Percentiles rank a stretch among this genome's conserved stretches.
These are phyloP conservation scores for Cepaea nemoralis DNA, from an alignment of 1,140 invertebrate genomes.

Conservation along the genomic window DNA sequence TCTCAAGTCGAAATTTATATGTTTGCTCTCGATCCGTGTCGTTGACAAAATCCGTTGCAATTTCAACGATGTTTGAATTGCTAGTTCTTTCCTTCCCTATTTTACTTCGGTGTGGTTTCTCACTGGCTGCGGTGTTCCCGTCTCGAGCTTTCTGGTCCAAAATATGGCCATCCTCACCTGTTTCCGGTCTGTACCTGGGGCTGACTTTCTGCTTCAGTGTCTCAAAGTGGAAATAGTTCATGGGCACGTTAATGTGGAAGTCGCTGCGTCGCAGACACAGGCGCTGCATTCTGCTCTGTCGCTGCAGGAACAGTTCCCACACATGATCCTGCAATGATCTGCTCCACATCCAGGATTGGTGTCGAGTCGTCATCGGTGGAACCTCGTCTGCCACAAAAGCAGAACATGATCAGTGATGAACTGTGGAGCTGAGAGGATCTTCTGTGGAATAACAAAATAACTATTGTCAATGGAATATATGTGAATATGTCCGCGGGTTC, in stretches of 20 bases:
- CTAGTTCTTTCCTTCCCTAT: neutral
- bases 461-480: no score
- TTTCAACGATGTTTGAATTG: slow-evolving; percentile 17
- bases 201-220: slow-evolving; percentile 16
- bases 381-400: neutral
- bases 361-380: neutral
- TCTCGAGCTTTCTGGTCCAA: neutral
- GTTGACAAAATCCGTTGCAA: slow-evolving; percentile 47
- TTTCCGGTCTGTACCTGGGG: neutral
- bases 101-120: neutral
- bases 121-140: neutral
- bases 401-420: neutral
- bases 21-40: slow-evolving; percentile 43
- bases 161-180: neutral
- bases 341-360: slow-evolving; percentile 45
- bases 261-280: slow-evolving; percentile 40
- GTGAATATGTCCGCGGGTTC: no score
- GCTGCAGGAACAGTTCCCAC: slow-evolving; percentile 34
- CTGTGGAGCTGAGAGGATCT: neutral
- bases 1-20: slow-evolving; percentile 49
- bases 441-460: no score
- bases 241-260: slow-evolving; percentile 46
- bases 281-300: neutral
- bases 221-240: slow-evolving; percentile 52
- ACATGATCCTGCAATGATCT: slow-evolving; percentile 44